phyloP scores from a whole-genome alignment of 2,113 vertebrate species.

The Myrmecophaga tridactyla region DNA sequence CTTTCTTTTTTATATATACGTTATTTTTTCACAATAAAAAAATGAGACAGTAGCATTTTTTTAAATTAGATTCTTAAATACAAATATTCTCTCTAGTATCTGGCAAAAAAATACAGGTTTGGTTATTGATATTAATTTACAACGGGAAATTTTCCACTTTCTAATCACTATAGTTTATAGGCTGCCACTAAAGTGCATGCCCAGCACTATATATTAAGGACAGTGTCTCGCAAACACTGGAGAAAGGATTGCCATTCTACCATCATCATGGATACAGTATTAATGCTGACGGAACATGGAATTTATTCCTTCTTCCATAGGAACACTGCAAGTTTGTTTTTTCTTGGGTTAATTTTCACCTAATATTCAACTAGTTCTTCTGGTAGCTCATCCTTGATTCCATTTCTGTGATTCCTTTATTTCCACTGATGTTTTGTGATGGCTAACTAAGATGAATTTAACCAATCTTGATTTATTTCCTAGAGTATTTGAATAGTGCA shows the following conservation, averaged over 20 bases:
- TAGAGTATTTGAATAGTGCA: too few species aligned
- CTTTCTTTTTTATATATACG: too few species aligned
- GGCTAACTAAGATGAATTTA: slow-evolving; percentile 6
- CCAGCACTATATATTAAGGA: slow-evolving; percentile 63
- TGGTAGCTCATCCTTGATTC: slow-evolving; percentile 32
- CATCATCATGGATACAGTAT: slow-evolving; percentile 36
- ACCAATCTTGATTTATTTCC: slow-evolving; percentile 56
- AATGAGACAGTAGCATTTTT: slow-evolving; percentile 39
- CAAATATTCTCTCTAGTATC: slow-evolving; percentile 1
- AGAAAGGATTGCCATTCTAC: slow-evolving; percentile 35
- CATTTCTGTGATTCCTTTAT: slow-evolving; percentile 41
- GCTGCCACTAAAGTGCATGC: slow-evolving; percentile 73
- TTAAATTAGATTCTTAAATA: slow-evolving; percentile 46
- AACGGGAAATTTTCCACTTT: slow-evolving; percentile 58
- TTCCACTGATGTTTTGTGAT: slow-evolving; percentile 31
- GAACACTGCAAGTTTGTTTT: slow-evolving; percentile 22
- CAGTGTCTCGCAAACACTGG: slow-evolving; percentile 41
- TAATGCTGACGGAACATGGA: slow-evolving; percentile 4
- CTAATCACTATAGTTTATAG: slow-evolving; percentile 59
- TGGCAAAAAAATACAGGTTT: slow-evolving; percentile 51
- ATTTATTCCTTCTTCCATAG: background rate
- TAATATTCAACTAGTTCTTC: too few species aligned
- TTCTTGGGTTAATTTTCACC: too few species aligned
- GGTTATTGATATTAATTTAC: slow-evolving; percentile 34
- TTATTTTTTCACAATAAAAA: too few species aligned